Base-by-base conservation (phyloP, 2,113 vertebrate species). In the Planiliza haematocheilus region DNA sequence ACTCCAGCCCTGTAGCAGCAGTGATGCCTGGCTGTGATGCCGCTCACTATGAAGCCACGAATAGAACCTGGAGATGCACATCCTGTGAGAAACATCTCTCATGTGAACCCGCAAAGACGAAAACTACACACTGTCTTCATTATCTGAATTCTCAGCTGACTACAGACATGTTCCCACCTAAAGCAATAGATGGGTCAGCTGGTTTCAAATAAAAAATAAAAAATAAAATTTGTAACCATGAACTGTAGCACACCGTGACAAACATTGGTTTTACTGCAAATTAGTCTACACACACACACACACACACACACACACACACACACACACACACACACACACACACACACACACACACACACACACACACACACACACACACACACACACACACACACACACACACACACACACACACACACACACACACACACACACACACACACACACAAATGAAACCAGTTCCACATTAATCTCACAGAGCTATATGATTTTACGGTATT, bases 1-100 rank as follows among this genome's bases (percentile, higher is more conserved):
- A 53, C 63, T 71, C 65, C 52, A 70, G 75, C 70, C 55, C 43
- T 68, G 77, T 75, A 60, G 80, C 83, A 85, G 83, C 83, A 82
- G 13, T 36, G 76, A 71, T 70, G 86, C 89, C 84, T 7, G 56
- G 66, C 69, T 81, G 69, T 77, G 81, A 82, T 63, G 81, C 70
- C 60, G 73, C 43, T 64, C 74, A 48, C 69, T 82, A 81, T 72
- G 85, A 79, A 88, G 79, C 62, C 63, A 74, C 58, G 67, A 83
- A 87, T 60, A 79, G 43, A 81, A 73, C 63, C 45, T 7, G 38
- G 50, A 74, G 41, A 48, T 51, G 39, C 65, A 50, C 51, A 59
- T 66, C 61, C 41, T 58, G 53, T 11, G 17, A 66, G 52, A 24
- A 68, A 50, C 1, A 34, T 10, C 56, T 70, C 57, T 64, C 7